Evolutionary conservation across 2,113 vertebrate species (phyloP), one percentile per base, ranked within the genome.

Genomic region (Formicarius rufipectus): DNA sequence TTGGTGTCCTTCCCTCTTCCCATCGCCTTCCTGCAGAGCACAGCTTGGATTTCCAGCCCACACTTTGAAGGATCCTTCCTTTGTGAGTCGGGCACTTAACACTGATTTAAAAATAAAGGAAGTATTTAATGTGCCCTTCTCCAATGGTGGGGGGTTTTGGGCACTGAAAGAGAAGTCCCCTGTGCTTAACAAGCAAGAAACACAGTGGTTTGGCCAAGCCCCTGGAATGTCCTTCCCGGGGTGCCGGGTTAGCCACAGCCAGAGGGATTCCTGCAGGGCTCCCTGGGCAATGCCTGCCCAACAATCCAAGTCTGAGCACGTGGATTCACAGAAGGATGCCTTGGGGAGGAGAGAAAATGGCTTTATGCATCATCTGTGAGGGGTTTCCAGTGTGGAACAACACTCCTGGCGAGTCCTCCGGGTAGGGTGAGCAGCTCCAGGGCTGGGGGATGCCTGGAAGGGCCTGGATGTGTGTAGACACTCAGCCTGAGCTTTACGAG

Each of bases 391-490:
- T 0, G 1, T 0, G 37, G 20, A 64, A 20, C 14, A 28, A 11
- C 7, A 0, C 33, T 66, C 28, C 56, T 0, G 0, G 3, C 2
- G 52, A 53, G 69, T n/a, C 9, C n/a, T 47, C 17, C 1, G 1
- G 47, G 17, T 7, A 28, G 19, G 33, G 0, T 2, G 63, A 67
- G 24, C 22, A 28, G 12, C 0, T 3, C 33, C 37, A 12, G 49
- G 22, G 47, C 52, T 9, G 20, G 30, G 40, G 47, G 27, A 37
- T 7, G 25, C 10, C 40, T 62, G 24, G 14, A 58, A 19, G 13
- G n/a, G 45, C 14, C 10, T 2, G 11, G 10, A 8, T 13, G 1
- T 1, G 12, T 7, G 1, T 0, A n/a, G 64, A 44, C 49, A 53
- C 52, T 55, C 77, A 76, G 23, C 10, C 16, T 30, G 33, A 35